Percentiles rank a stretch among this genome's conserved stretches.
phyloP scores from a whole-genome alignment of 2,113 vertebrate species.

The Pterocles burchelli region DNA sequence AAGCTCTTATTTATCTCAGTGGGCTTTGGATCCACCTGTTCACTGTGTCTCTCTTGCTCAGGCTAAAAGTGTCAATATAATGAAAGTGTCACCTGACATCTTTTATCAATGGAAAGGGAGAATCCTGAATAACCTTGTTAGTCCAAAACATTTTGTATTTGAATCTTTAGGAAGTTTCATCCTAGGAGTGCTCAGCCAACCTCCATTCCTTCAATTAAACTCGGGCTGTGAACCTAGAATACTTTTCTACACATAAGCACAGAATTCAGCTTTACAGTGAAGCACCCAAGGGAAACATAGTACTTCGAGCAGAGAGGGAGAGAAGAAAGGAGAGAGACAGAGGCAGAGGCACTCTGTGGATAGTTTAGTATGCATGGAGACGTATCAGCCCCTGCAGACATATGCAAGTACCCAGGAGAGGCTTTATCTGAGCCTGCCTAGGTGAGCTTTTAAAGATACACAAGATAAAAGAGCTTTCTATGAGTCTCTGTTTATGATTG shows the following conservation, averaged over 20 bases:
- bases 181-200: neutral
- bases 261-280: neutral
- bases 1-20: neutral
- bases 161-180: neutral
- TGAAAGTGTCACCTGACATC: neutral
- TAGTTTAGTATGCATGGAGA: neutral
- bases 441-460: neutral
- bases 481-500: neutral
- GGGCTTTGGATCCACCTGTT: neutral
- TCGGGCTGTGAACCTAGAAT: neutral
- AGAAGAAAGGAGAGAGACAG: neutral
- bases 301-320: neutral
- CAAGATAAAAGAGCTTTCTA: neutral
- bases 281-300: neutral
- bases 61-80: neutral
- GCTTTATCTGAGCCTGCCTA: neutral
- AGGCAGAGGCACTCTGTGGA: neutral
- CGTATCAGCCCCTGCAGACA: neutral
- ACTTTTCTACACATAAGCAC: neutral
- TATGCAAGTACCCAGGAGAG: neutral
- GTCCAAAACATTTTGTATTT: neutral
- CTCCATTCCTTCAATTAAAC: neutral
- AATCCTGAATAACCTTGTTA: neutral
- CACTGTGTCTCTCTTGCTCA: neutral
- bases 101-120: neutral